Conservation (phyloP, 2,888 invertebrate species). For the Sympetrum striolatum region DNA sequence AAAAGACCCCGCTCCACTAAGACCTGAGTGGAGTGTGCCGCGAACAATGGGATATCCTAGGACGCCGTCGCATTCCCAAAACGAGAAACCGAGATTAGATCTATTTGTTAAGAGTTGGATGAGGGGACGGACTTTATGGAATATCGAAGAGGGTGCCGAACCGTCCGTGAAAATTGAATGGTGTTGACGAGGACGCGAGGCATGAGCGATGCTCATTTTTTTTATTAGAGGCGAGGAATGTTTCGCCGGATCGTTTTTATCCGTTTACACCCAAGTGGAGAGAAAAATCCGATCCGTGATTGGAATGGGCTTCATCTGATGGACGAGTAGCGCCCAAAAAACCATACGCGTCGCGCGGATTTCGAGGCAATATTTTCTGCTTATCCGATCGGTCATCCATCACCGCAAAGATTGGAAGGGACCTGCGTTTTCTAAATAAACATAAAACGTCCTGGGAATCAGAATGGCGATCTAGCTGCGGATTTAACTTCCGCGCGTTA, state of each 20-base stretch:
- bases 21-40: not conserved
- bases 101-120: not conserved
- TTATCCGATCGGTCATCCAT: constrained; percentile 16
- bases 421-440: not conserved
- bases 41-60: not conserved
- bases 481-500: too few species aligned
- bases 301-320: not conserved
- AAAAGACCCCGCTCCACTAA: not conserved
- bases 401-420: not conserved
- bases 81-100: not conserved
- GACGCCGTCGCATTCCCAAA: not conserved
- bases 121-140: not conserved
- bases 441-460: not conserved
- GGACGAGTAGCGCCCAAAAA: not conserved
- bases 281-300: not conserved
- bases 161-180: not conserved
- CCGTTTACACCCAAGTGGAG: not conserved
- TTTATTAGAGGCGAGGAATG: not conserved
- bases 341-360: not conserved
- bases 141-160: not conserved
- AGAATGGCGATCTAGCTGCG: too few species aligned
- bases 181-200: not conserved
- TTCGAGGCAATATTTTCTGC: not conserved
- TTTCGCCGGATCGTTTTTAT: not conserved
- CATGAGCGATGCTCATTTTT: not conserved